These are phyloP conservation scores for Stigmatopora argus DNA, from an alignment of 2,113 vertebrate genomes.

Conservation along the genomic window DNA sequence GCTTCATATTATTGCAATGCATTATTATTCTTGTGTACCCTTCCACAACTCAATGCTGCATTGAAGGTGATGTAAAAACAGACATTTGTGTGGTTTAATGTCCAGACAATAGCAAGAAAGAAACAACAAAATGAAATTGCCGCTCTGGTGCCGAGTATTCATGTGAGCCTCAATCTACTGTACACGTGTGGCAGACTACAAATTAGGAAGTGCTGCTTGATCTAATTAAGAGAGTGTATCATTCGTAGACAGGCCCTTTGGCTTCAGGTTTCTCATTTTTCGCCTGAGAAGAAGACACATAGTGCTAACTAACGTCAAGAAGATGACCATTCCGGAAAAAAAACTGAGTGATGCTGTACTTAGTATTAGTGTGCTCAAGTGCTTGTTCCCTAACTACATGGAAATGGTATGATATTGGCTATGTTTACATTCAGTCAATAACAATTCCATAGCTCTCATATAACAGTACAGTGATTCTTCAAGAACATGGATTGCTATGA, in stretches of 20 bases:
- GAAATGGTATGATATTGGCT: no score
- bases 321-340: conserved; percentile 16
- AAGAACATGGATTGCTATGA: neutral
- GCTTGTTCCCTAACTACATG: neutral
- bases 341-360: neutral
- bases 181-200: conserved; percentile 41
- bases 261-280: conserved; percentile 43
- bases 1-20: conserved; percentile 36
- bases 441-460: no score
- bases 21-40: conserved; percentile 26
- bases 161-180: conserved; percentile 30
- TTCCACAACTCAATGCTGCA: conserved; percentile 33
- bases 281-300: conserved; percentile 21
- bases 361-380: neutral
- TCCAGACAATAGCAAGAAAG: conserved; percentile 12
- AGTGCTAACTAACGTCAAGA: conserved; percentile 30
- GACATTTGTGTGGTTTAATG: conserved; percentile 26
- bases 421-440: no score
- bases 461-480: neutral
- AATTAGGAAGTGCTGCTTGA: conserved; percentile 45
- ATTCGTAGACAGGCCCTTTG: conserved; percentile 44
- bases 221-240: conserved; percentile 57
- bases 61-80: conserved; percentile 46
- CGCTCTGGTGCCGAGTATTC: conserved; percentile 15
- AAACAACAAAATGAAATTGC: neutral